Percentiles rank a stretch among this genome's conserved stretches.
Conservation (phyloP, 2,113 vertebrate genomes). For the Dissostichus mawsoni region DNA sequence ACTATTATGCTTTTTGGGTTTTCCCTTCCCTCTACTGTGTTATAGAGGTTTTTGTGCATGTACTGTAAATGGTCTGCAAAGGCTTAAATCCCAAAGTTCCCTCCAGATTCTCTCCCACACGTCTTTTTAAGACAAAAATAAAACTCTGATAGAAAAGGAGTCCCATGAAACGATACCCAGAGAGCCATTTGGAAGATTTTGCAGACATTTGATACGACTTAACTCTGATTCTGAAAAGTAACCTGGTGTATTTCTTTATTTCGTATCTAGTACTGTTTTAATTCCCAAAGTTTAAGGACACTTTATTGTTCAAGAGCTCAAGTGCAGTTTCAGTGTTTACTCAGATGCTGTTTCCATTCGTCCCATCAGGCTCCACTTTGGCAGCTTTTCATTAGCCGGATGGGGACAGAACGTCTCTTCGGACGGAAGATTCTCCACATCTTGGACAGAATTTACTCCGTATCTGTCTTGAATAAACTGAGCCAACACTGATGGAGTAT, state of each 20-base stretch:
- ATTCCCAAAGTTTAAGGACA: constrained; percentile 42
- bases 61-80: no score
- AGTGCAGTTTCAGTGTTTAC: constrained; percentile 45
- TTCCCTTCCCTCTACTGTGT: no score
- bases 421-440: constrained; percentile 1
- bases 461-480: constrained; percentile 36
- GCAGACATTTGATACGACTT: constrained; percentile 23
- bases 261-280: constrained; percentile 42
- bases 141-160: constrained; percentile 5
- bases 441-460: constrained; percentile 23
- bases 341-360: constrained; percentile 18
- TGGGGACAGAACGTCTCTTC: constrained; percentile 7
- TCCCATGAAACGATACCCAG: constrained; percentile 4
- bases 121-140: background rate
- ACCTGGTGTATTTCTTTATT: constrained; percentile 39
- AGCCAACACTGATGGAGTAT: constrained; percentile 34
- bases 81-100: no score
- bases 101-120: no score
- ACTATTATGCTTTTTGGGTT: background rate
- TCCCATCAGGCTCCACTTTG: constrained; percentile 29
- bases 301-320: constrained; percentile 57
- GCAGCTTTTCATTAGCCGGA: constrained; percentile 23
- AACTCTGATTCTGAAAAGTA: constrained; percentile 28
- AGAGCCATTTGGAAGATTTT: constrained; percentile 30
- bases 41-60: no score